Percentiles rank a stretch among this genome's conserved stretches.
These are phyloP conservation scores for Caenorhabditis angaria DNA, from an alignment of 2,888 invertebrate genomes.

Conservation along the genomic window DNA sequence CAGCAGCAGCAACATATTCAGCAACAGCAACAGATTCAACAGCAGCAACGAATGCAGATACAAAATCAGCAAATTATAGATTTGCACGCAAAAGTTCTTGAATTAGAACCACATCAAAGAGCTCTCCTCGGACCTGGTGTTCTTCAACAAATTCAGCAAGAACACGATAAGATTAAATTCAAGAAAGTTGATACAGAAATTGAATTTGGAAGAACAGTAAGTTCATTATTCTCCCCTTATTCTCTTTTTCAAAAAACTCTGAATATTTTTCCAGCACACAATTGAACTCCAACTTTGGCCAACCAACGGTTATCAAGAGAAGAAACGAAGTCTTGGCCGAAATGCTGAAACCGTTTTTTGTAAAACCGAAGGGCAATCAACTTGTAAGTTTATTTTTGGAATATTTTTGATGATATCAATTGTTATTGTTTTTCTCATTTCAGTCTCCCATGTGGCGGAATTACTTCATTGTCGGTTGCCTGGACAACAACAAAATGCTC, in stretches of 20 bases:
- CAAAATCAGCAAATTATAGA: neutral
- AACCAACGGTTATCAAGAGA: slow-evolving; percentile 24
- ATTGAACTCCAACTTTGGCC: slow-evolving; percentile 38
- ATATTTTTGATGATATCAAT: neutral
- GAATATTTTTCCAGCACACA: slow-evolving; percentile 7
- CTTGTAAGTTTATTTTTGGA: slow-evolving; percentile 22
- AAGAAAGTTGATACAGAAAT: neutral
- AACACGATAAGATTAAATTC: neutral
- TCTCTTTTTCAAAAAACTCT: neutral
- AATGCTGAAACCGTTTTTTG: slow-evolving; percentile 10
- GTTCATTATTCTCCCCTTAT: neutral
- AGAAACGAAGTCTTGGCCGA: slow-evolving; percentile 13
- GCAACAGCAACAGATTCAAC: neutral
- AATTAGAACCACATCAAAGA: neutral
- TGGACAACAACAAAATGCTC: slow-evolving; percentile 10
- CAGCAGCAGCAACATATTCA: neutral
- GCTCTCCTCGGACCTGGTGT: neutral
- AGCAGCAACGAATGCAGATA: neutral
- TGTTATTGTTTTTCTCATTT: slow-evolving; percentile 5
- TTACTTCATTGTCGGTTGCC: slow-evolving; percentile 15
- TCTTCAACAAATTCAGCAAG: neutral
- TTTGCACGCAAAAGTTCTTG: neutral
- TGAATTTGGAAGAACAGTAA: neutral
- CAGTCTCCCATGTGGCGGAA: slow-evolving; percentile 26
- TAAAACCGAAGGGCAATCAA: slow-evolving; percentile 9